Evolutionary conservation across 2,797 vertebrate species (phyloP).

Genomic region (Platalea minor): DNA sequence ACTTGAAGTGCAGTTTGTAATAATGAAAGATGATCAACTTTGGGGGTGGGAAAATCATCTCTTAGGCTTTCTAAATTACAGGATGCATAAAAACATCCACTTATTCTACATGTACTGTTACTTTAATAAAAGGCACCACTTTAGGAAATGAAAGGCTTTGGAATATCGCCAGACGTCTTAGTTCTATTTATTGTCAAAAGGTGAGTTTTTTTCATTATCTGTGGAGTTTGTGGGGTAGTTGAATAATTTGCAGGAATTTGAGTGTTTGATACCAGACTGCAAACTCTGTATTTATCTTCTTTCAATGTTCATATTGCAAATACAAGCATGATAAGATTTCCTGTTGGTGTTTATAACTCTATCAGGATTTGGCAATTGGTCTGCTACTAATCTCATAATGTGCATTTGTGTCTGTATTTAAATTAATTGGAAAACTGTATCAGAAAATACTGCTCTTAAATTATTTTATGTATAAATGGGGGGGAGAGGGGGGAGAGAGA

Average conservation of each 20-base stretch:
- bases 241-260: conserved; percentile 24
- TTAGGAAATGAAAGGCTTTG: conserved; percentile 61
- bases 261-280: neutral
- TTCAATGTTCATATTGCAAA: neutral
- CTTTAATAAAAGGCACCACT: conserved; percentile 52
- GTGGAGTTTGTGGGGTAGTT: neutral
- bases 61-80: conserved; percentile 51
- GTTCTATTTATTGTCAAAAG: conserved; percentile 36
- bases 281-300: conserved; percentile 18
- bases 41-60: conserved; percentile 8
- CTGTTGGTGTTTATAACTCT: neutral
- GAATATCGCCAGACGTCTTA: neutral
- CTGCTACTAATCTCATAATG: neutral
- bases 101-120: conserved; percentile 29
- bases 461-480: neutral
- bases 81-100: conserved; percentile 33
- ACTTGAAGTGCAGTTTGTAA: neutral
- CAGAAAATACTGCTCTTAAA: conserved; percentile 22
- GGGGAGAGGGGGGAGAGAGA: neutral
- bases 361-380: neutral
- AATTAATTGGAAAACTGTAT: conserved; percentile 10
- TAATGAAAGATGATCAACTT: conserved; percentile 17
- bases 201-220: neutral
- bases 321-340: neutral
- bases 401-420: conserved; percentile 1